phyloP scores from a whole-genome alignment of 1,140 invertebrate genomes.

The Nymphalis io region DNA sequence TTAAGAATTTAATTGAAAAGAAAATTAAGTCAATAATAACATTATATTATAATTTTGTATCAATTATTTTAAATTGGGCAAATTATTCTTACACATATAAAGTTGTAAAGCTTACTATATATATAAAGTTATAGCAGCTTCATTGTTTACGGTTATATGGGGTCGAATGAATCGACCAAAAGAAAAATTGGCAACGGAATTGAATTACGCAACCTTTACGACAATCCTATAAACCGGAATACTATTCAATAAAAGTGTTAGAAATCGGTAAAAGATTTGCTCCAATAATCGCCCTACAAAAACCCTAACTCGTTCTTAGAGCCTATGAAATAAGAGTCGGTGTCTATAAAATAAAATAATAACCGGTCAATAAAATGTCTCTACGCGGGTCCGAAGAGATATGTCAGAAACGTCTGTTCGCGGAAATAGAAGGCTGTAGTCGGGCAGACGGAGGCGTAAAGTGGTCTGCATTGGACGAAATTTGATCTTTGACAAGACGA shows the following conservation, averaged over 20 bases:
- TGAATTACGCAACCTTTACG: conserved; percentile 54
- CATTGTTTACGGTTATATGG: conserved; percentile 13
- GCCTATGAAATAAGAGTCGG: conserved; percentile 76
- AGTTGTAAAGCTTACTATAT: background rate
- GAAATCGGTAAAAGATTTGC: conserved; percentile 65
- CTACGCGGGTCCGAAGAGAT: conserved; percentile 59
- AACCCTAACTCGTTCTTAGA: conserved; percentile 69
- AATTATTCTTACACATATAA: no score
- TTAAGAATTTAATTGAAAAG: no score
- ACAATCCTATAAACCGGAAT: conserved; percentile 59
- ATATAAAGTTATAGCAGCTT: conserved; percentile 10
- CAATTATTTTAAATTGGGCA: no score
- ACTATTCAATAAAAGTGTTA: conserved; percentile 71
- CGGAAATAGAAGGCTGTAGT: conserved; percentile 62
- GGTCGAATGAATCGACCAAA: conserved; percentile 14
- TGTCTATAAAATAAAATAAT: conserved; percentile 79
- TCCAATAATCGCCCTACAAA: conserved; percentile 71
- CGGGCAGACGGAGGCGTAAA: conserved; percentile 53
- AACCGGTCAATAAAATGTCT: conserved; percentile 77
- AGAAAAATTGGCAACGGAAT: conserved; percentile 44
- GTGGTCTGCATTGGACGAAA: conserved; percentile 60
- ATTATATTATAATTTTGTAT: no score
- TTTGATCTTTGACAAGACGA: conserved; percentile 67
- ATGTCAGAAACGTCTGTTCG: conserved; percentile 70
- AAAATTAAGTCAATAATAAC: no score